Conservation (phyloP, 2,888 invertebrate genomes). For the Tethea ocularis region DNA sequence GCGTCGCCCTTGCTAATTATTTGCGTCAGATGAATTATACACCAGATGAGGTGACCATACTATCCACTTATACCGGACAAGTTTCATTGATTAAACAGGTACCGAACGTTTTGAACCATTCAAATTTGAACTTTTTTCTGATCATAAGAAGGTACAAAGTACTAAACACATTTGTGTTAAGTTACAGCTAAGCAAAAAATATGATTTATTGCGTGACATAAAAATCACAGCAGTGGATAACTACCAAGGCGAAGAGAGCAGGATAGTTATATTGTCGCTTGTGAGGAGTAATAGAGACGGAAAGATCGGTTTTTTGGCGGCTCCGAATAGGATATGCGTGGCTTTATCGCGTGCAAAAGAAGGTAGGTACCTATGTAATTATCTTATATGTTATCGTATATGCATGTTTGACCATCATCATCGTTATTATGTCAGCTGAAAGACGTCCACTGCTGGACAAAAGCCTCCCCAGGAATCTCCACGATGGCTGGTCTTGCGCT, state of each 20-base stretch:
- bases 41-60: slow-evolving; percentile 87
- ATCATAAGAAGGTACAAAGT: no score
- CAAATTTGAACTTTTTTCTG: no score
- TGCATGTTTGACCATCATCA: no score
- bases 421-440: no score
- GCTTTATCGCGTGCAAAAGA: slow-evolving; percentile 88
- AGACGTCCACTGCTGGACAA: no score
- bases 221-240: slow-evolving; percentile 89
- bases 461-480: no score
- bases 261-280: slow-evolving; percentile 90
- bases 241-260: slow-evolving; percentile 92
- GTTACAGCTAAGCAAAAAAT: slow-evolving; percentile 61
- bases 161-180: no score
- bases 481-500: no score
- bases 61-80: slow-evolving; percentile 89
- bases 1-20: slow-evolving; percentile 85
- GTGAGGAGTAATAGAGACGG: slow-evolving; percentile 89
- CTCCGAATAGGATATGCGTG: slow-evolving; percentile 89
- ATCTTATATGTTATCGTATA: no score
- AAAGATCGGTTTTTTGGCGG: slow-evolving; percentile 88
- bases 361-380: slow-evolving; percentile 49
- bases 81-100: slow-evolving; percentile 83
- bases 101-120: slow-evolving; percentile 4
- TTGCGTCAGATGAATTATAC: slow-evolving; percentile 85
- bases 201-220: slow-evolving; percentile 71